phyloP scores from a whole-genome alignment of 2,797 vertebrate species.

The Malacoctenus gilli region DNA sequence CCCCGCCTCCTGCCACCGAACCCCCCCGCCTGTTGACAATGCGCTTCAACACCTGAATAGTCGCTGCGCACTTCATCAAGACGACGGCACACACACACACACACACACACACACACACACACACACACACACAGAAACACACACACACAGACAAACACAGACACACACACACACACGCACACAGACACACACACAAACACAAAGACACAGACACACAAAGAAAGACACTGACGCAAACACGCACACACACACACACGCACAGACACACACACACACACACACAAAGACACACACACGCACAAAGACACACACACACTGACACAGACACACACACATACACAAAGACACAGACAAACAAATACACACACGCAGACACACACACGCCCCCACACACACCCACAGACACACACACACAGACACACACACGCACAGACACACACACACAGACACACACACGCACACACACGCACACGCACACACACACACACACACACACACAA shows the following conservation, averaged over 20 bases:
- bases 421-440: not conserved
- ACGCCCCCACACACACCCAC: not conserved
- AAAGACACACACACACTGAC: constrained; percentile 8
- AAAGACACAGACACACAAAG: not conserved
- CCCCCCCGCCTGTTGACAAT: constrained; percentile 49
- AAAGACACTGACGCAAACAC: not conserved
- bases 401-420: not conserved
- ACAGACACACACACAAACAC: constrained; percentile 1
- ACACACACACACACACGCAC: too few species aligned
- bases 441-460: not conserved
- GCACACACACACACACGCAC: constrained; percentile 14
- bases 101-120: constrained; percentile 8
- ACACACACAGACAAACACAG: too few species aligned
- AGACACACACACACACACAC: constrained; percentile 1
- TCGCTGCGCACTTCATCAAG: constrained; percentile 34
- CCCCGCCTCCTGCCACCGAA: constrained; percentile 19
- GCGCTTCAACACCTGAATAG: constrained; percentile 59
- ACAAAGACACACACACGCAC: constrained; percentile 5
- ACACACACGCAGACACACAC: not conserved
- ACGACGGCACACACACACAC: constrained; percentile 21
- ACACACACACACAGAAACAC: too few species aligned
- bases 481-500: constrained; percentile 2
- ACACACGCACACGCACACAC: constrained; percentile 11
- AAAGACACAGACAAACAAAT: not conserved
- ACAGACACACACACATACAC: constrained; percentile 10